Base-by-base conservation (phyloP, 2,113 vertebrate species). In the Pollachius pollachius region DNA sequence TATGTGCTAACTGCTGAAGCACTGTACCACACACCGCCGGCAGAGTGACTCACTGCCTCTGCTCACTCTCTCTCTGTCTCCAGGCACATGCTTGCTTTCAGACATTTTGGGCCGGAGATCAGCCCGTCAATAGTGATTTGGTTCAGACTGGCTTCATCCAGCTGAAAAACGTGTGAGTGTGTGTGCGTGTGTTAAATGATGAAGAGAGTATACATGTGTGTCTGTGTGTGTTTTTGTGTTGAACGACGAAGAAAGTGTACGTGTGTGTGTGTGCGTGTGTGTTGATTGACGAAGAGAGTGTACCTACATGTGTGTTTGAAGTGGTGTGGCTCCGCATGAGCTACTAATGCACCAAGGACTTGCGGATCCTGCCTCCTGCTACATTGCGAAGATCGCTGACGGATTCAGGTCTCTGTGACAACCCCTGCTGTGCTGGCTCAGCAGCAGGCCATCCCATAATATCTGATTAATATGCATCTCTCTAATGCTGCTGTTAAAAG, bases 391-490 rank as follows among this genome's bases (percentile, higher is more conserved):
- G 77, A 80, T 80, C 75, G 78, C 83, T 68, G 69, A 48, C 69
- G 81, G 81, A 75, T 68, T 68, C 84, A 80, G 73, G 84, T 86
- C 78, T 76, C 73, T n/a, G 68, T 76, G 77, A 81, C 67, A 74
- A 62, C 75, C 77, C 86, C 85, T 16, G 64, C 84, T 80, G 80
- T 68, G 86, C 79, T 70, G 76, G 81, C 83, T 80, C 77, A 79
- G 76, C 86, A 81, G 82, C 77, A 74, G 76, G 65, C 83, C 67
- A 7, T 78, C 72, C 74, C 69, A 67, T 87, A 85, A 88, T 87
- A 78, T 84, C 79, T 56, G 17, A 85, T 85, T 83, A 86, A 80
- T 85, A 89, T 85, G 86, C 79, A 72, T 74, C 72, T 70, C 70
- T 80, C 72, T 86, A 80, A 87, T 77, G 59, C 64, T 15, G 76